A percentile compares a stretch with the other conserved stretches of the same genome.
Conservation (phyloP, 2,113 vertebrate species). For the Brachyhypopomus occidentalis region DNA sequence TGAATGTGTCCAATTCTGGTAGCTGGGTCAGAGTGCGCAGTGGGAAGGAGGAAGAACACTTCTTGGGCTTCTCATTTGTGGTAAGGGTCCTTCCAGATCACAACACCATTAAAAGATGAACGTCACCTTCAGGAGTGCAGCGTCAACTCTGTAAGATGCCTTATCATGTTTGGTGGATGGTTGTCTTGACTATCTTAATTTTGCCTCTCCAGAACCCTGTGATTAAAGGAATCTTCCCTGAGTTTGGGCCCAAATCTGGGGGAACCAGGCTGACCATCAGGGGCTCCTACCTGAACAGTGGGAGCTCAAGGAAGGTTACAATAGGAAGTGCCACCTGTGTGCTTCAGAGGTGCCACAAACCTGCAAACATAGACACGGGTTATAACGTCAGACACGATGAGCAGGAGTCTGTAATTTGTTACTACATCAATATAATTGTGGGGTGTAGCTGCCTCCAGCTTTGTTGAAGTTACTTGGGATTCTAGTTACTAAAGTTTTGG, state of each 20-base stretch:
- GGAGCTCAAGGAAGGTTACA: conserved; percentile 81
- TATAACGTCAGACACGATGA: neutral
- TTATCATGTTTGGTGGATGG: too few relatives aligned
- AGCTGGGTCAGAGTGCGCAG: conserved; percentile 81
- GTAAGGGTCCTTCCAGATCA: conserved; percentile 62
- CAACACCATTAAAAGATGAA: neutral
- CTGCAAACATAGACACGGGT: neutral
- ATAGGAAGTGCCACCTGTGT: conserved; percentile 81
- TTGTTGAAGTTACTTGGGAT: too few relatives aligned
- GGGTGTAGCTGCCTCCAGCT: too few relatives aligned
- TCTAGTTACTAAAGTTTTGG: too few relatives aligned
- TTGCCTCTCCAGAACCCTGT: conserved; percentile 79
- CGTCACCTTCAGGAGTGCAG: neutral
- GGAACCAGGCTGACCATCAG: conserved; percentile 87
- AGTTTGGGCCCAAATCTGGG: conserved; percentile 89
- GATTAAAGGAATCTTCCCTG: conserved; percentile 86
- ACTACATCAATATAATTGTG: too few relatives aligned
- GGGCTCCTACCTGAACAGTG: conserved; percentile 85
- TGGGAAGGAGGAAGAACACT: conserved; percentile 71
- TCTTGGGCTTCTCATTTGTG: conserved; percentile 85
- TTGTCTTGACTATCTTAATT: neutral
- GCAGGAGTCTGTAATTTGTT: neutral
- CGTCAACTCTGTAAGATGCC: neutral
- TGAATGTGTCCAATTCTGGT: conserved; percentile 75
- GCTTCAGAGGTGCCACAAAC: conserved; percentile 80